Base-by-base conservation (phyloP, 2,888 invertebrate species). In the Azorinus chamasolen region DNA sequence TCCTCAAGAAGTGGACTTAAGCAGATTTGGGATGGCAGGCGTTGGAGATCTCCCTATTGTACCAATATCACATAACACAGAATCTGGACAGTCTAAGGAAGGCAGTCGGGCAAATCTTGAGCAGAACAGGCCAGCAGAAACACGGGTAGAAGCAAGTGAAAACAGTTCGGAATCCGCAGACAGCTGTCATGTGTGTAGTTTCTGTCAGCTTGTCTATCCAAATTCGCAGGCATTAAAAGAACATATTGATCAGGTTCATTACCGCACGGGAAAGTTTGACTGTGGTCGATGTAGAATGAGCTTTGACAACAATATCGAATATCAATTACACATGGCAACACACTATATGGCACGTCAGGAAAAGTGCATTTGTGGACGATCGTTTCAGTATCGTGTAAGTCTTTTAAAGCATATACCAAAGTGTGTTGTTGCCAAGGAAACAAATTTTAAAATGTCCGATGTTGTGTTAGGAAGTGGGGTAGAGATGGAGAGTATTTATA, bases 301-400 rank as follows among this genome's bases (percentile, higher is more conserved):
- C 0, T 73, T 65, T 43, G 20, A 41, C 1, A 66, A 46, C 41
- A 6, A 59, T 22, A 12, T 59, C 3, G 48, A 22, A 20, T 48
- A 50, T 2, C 39, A 66, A 16, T 37, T 8, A 0, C 65, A 73
- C 20, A 65, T 61, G 48, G 20, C 48, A 5, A 61, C 59, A 18
- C 65, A 65, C 16, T 41, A 59, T 25, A 25, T 48, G 0, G 10
- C 51, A 16, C 59, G 62, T 39, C 66, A 61, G 41, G 73, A 73
- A 46, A 59, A 61, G 16, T 73, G 73, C 39, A 50, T 14, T 18
- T 73, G 66, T 55, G 73, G 73, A 8, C 65, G 61, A 43, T 54
- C 61, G 22, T 73, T 66, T 43, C 73, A 73, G 54, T 73, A 73
- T 61, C 61, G 61, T 48, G 57, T 59, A 22, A 65, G 73, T 73